Conservation (phyloP, 2,113 vertebrate genomes). For the Procapra przewalskii region DNA sequence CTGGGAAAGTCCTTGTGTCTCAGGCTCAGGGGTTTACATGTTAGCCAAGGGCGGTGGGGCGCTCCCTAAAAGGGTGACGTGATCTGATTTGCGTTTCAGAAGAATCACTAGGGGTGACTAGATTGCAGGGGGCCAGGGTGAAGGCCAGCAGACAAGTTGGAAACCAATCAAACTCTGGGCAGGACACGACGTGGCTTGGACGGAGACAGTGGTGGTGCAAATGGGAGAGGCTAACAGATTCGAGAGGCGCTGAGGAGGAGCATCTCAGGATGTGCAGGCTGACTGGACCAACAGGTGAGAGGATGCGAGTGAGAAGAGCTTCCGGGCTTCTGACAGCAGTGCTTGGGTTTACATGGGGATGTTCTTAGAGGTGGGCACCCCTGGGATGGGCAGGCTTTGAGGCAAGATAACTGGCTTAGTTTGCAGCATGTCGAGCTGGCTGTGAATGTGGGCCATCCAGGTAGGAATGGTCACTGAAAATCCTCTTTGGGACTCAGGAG, state of each 20-base stretch:
- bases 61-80: background rate
- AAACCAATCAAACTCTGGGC: background rate
- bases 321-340: background rate
- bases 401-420: background rate
- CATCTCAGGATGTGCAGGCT: rapidly evolving
- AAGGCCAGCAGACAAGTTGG: background rate
- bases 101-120: background rate
- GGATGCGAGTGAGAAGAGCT: background rate
- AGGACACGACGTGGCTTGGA: rapidly evolving
- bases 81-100: background rate
- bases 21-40: background rate
- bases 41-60: background rate
- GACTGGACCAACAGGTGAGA: rapidly evolving
- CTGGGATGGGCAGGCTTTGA: background rate
- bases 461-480: background rate
- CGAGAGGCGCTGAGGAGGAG: background rate
- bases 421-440: background rate
- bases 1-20: background rate
- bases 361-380: background rate
- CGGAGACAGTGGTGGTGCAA: background rate
- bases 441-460: background rate
- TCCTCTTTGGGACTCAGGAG: background rate
- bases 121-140: background rate
- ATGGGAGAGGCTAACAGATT: background rate
- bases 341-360: background rate